Percentiles rank a stretch among this genome's conserved stretches.
phyloP scores from a whole-genome alignment of 2,888 invertebrate genomes.

The Tetranychus piercei region DNA sequence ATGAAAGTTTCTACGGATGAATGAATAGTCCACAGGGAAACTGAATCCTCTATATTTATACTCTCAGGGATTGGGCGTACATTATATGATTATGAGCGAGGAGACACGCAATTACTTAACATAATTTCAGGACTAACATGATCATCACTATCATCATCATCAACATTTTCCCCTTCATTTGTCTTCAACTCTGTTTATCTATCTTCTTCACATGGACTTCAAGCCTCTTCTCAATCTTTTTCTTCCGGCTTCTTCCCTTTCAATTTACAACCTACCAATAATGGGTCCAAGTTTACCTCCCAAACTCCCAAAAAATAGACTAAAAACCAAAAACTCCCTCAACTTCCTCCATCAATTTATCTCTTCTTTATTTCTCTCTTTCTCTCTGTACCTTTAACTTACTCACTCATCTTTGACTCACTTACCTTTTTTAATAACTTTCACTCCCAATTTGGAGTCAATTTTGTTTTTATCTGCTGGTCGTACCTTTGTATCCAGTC shows the following conservation, averaged over 20 bases:
- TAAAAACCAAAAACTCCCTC: not conserved
- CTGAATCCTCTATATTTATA: not conserved
- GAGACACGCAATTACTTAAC: constrained; percentile 10
- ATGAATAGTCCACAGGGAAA: constrained; percentile 6
- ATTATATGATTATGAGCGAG: not conserved
- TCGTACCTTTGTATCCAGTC: not conserved
- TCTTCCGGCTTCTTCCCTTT: constrained; percentile 3
- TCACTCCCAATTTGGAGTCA: not conserved
- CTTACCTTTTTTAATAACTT: not conserved
- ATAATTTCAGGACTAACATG: constrained; percentile 1
- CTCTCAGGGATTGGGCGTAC: constrained; percentile 6
- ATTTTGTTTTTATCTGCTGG: not conserved
- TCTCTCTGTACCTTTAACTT: not conserved
- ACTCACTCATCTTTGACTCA: not conserved
- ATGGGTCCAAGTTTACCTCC: not conserved
- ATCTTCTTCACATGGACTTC: not conserved
- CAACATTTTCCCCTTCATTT: not conserved
- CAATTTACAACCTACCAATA: not conserved
- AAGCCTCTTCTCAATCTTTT: not conserved
- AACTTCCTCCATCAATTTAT: not conserved
- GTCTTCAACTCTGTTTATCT: not conserved
- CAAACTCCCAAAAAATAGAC: not conserved
- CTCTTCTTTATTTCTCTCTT: constrained; percentile 5
- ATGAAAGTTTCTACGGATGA: not conserved
- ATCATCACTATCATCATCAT: not conserved